Conservation (phyloP, 2,113 vertebrate genomes). For the Glaucidium brasilianum region DNA sequence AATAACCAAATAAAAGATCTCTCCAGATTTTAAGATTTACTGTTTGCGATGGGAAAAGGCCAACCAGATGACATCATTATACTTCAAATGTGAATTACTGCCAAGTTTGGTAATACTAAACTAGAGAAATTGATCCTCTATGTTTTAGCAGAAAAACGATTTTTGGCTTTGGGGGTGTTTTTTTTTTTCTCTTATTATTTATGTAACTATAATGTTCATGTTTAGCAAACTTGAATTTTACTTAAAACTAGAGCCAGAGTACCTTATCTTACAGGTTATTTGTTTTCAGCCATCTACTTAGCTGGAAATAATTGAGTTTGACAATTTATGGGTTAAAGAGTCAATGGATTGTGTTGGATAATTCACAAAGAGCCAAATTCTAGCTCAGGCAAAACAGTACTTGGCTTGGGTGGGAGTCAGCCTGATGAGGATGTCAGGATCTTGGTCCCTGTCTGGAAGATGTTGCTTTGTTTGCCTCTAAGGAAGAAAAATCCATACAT, state of each 20-base stretch:
- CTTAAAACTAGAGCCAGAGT: constrained; percentile 13
- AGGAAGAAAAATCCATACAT: neutral
- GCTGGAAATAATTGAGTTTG: constrained; percentile 44
- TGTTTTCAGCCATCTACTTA: constrained; percentile 38
- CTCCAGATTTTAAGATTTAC: constrained; percentile 80
- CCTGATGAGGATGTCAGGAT: constrained; percentile 29
- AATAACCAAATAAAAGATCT: constrained; percentile 83
- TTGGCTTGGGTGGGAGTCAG: constrained; percentile 21
- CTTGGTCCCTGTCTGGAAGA: constrained; percentile 27
- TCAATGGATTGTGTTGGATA: constrained; percentile 34
- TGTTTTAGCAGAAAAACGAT: constrained; percentile 50
- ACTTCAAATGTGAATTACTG: constrained; percentile 72
- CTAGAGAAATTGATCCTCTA: constrained; percentile 75
- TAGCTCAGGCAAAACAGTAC: neutral
- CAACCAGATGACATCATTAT: constrained; percentile 83
- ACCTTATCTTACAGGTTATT: constrained; percentile 53
- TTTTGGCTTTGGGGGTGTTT: constrained; percentile 54
- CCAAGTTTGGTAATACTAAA: constrained; percentile 76
- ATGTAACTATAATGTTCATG: constrained; percentile 41
- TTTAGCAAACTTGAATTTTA: constrained; percentile 56
- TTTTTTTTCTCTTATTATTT: constrained; percentile 61
- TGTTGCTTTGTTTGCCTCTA: neutral
- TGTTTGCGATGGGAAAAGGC: constrained; percentile 79
- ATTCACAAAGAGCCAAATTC: constrained; percentile 22
- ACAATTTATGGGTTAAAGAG: constrained; percentile 39